Percentiles rank a stretch among this genome's conserved stretches.
These are phyloP conservation scores for Pseudeuparius sepicola DNA, from an alignment of 2,888 invertebrate species.

Conservation along the genomic window DNA sequence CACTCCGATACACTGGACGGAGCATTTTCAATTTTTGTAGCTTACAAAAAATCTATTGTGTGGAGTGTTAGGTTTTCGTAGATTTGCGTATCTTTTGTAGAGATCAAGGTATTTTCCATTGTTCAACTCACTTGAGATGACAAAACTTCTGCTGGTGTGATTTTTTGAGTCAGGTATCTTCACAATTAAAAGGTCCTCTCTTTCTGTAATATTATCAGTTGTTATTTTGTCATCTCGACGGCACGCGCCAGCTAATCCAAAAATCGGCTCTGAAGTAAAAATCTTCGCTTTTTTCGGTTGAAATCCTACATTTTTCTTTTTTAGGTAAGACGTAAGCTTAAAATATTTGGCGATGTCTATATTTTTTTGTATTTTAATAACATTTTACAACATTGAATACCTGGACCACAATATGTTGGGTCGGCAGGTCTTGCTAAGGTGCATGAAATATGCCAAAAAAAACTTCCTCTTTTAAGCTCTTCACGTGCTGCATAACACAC, in stretches of 20 bases:
- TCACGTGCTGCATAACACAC: background rate
- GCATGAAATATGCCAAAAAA: no score
- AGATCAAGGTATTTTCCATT: constrained; percentile 6
- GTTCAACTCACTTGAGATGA: constrained; percentile 1
- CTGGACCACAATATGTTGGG: no score
- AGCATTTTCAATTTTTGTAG: constrained; percentile 5
- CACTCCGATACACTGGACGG: constrained; percentile 3
- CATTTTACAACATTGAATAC: no score
- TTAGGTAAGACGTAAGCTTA: background rate
- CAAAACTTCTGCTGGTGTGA: constrained; percentile 5
- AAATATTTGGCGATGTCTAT: constrained; percentile 2
- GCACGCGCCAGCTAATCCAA: constrained; percentile 7
- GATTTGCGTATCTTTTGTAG: constrained; percentile 5
- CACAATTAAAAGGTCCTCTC: no score
- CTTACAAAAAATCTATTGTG: constrained; percentile 4
- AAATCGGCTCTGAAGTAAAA: constrained; percentile 2
- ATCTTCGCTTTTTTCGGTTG: constrained; percentile 1
- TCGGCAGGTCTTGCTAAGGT: no score
- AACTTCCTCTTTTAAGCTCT: background rate
- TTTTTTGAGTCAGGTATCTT: no score
- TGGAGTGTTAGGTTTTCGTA: constrained; percentile 4
- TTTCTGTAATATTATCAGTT: no score
- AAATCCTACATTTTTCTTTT: constrained; percentile 4
- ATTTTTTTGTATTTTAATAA: background rate
- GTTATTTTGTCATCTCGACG: no score